phyloP scores from a whole-genome alignment of 2,888 invertebrate genomes.

The Xiphydria camelus region DNA sequence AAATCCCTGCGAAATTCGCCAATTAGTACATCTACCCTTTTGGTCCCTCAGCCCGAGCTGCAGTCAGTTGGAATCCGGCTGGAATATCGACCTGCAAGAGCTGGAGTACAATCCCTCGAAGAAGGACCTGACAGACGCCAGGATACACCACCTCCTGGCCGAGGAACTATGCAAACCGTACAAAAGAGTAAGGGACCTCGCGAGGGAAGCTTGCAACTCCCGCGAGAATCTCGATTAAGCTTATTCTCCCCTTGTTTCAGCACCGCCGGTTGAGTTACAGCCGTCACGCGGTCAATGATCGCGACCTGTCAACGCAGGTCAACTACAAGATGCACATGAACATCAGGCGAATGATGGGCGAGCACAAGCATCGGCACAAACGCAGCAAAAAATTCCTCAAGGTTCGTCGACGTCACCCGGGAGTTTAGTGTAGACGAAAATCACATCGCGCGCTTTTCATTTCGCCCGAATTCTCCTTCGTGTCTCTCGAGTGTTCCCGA shows the following conservation, averaged over 20 bases:
- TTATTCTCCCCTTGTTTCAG: conserved; percentile 59
- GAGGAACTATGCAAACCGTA: conserved; percentile 88
- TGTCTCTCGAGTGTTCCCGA: too few relatives aligned
- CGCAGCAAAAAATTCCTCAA: conserved; percentile 84
- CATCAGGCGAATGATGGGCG: conserved; percentile 83
- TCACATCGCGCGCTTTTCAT: conserved; percentile 2
- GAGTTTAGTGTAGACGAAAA: not conserved
- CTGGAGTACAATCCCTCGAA: conserved; percentile 90
- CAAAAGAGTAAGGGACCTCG: conserved; percentile 70
- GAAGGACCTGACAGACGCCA: conserved; percentile 91
- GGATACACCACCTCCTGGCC: conserved; percentile 88
- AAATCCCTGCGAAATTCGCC: conserved; percentile 39
- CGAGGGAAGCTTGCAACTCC: too few relatives aligned
- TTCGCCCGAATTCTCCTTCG: not conserved
- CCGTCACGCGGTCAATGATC: conserved; percentile 86
- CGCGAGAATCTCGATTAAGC: not conserved
- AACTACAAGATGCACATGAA: conserved; percentile 92
- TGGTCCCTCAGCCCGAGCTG: conserved; percentile 73
- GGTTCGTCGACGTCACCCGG: conserved; percentile 56
- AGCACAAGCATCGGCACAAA: conserved; percentile 79
- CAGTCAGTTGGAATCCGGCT: conserved; percentile 82
- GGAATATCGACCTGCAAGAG: conserved; percentile 93
- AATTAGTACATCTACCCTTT: conserved; percentile 63
- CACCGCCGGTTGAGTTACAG: conserved; percentile 89
- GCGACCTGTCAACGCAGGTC: conserved; percentile 81